phyloP scores from a whole-genome alignment of 2,888 invertebrate species.

The Aelia acuminata region DNA sequence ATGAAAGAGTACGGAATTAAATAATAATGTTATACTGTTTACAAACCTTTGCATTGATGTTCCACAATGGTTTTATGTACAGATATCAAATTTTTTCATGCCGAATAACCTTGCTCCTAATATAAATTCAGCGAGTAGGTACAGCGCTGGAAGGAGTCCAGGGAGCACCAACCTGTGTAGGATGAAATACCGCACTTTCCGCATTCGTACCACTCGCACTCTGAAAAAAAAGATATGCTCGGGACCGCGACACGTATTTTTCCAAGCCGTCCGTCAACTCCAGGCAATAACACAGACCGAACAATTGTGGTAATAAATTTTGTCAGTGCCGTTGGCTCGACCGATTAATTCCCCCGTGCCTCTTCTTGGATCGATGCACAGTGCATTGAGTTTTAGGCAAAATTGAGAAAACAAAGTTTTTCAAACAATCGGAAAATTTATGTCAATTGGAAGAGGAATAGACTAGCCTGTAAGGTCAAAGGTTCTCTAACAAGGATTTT shows the following conservation, averaged over 20 bases:
- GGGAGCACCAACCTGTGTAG: neutral
- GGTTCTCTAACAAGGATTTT: too few relatives aligned
- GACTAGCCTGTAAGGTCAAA: too few relatives aligned
- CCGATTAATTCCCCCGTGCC: neutral
- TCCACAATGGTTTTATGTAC: neutral
- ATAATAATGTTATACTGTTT: too few relatives aligned
- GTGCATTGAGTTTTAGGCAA: too few relatives aligned
- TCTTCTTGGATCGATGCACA: neutral
- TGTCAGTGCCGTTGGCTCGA: neutral
- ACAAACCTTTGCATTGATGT: too few relatives aligned
- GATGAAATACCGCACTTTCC: constrained; percentile 9
- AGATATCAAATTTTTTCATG: neutral
- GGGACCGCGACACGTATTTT: constrained; percentile 22
- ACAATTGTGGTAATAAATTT: constrained; percentile 42
- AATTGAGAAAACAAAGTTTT: too few relatives aligned
- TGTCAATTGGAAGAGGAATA: too few relatives aligned
- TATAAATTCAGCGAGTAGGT: neutral
- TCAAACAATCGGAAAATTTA: too few relatives aligned
- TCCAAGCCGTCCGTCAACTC: neutral
- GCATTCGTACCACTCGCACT: constrained; percentile 12
- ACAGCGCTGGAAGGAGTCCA: constrained; percentile 9
- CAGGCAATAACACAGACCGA: constrained; percentile 17
- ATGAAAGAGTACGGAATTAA: too few relatives aligned
- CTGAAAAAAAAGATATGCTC: neutral
- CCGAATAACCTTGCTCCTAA: neutral